These are phyloP conservation scores for Glaucomys volans DNA, from an alignment of 2,113 vertebrate species.

Conservation along the genomic window DNA sequence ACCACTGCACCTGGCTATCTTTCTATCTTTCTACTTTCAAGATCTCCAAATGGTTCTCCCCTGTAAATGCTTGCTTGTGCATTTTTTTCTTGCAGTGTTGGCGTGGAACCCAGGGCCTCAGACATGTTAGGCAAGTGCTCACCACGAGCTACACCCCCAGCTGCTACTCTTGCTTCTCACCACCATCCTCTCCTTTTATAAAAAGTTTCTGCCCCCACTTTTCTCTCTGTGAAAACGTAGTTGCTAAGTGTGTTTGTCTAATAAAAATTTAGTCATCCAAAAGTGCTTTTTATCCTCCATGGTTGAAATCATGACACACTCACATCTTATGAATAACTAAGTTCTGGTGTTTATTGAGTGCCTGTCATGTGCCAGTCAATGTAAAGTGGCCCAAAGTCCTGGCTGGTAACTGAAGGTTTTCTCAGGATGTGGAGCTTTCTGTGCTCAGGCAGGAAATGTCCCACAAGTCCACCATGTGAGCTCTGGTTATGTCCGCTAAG, in stretches of 20 bases:
- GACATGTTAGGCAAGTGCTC: background rate
- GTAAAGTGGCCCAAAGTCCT: background rate
- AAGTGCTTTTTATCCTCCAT: background rate
- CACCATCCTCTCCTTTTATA: background rate
- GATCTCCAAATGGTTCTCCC: background rate
- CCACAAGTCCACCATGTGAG: rapidly evolving
- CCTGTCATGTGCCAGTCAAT: background rate
- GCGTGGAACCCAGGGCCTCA: background rate
- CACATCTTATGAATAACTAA: background rate
- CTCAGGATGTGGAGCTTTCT: background rate
- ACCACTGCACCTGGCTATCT: no score
- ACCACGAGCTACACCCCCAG: background rate
- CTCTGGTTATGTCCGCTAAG: rapidly evolving
- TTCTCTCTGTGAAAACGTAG: background rate
- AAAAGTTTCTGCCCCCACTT: background rate
- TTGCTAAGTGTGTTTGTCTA: background rate
- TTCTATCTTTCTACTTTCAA: background rate
- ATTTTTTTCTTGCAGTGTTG: background rate
- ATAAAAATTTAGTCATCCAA: background rate
- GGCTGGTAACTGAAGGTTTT: background rate
- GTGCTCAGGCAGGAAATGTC: background rate
- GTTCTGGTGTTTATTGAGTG: background rate
- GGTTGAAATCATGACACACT: background rate
- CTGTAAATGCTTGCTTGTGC: background rate
- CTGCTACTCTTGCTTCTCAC: background rate